phyloP scores from a whole-genome alignment of 2,113 vertebrate genomes.

The Paraplagusia blochii region DNA sequence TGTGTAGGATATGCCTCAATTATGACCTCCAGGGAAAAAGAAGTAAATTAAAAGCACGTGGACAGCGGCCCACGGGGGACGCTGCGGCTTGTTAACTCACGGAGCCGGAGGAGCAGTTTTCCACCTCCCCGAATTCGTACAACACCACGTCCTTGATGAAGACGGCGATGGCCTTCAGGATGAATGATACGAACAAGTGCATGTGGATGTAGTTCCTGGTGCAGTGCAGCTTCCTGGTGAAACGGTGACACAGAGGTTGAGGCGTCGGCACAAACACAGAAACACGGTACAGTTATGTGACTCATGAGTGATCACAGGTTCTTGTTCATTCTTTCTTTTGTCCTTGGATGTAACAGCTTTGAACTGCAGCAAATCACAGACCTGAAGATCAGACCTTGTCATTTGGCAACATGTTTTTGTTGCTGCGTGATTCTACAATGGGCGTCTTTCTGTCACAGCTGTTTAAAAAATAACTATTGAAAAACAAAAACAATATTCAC shows the following conservation, averaged over 20 bases:
- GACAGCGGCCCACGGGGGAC: neutral
- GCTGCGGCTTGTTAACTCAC: constrained; percentile 75
- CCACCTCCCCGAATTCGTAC: constrained; percentile 79
- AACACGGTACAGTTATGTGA: neutral
- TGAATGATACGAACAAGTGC: constrained; percentile 92
- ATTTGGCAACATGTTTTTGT: constrained; percentile 9
- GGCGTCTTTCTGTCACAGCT: no score
- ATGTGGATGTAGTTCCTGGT: constrained; percentile 95
- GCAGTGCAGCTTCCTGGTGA: constrained; percentile 89
- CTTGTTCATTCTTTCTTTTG: constrained; percentile 22
- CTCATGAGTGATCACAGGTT: constrained; percentile 4
- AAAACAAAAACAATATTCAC: no score
- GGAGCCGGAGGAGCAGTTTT: constrained; percentile 81
- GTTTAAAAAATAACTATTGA: no score
- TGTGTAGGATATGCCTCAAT: no score
- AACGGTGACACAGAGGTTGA: constrained; percentile 14
- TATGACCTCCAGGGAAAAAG: no score
- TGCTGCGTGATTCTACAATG: neutral
- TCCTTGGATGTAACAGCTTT: constrained; percentile 37
- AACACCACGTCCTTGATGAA: constrained; percentile 90
- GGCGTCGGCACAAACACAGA: constrained; percentile 22
- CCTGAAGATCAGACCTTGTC: constrained; percentile 14
- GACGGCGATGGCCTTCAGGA: constrained; percentile 89
- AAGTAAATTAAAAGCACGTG: neutral
- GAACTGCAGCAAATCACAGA: constrained; percentile 27